Conservation (phyloP, 2,797 vertebrate genomes). For the Muscicapa comitata region DNA sequence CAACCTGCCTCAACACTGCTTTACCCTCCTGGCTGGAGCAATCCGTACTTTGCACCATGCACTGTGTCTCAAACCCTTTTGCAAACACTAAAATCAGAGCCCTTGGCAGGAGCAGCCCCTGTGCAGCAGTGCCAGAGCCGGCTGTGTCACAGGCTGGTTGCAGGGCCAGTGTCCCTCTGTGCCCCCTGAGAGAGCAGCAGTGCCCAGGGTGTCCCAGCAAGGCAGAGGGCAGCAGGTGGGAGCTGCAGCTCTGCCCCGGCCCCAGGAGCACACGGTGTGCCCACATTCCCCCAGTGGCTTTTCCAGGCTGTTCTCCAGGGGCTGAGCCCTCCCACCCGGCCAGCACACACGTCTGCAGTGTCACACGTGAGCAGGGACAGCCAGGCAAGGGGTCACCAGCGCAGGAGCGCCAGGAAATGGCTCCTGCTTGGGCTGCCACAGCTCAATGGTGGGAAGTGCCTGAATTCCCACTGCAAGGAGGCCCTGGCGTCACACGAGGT, state of each 20-base stretch:
- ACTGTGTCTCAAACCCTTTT: neutral
- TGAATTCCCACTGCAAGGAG: neutral
- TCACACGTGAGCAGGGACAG: neutral
- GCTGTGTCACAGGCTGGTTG: neutral
- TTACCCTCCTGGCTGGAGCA: neutral
- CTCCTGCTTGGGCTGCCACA: neutral
- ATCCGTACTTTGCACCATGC: neutral
- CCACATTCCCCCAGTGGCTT: rapidly evolving
- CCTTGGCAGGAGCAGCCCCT: neutral
- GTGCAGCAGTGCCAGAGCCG: rapidly evolving
- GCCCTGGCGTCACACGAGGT: neutral
- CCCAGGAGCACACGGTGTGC: rapidly evolving
- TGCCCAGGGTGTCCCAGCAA: rapidly evolving
- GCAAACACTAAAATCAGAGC: neutral
- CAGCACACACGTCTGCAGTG: rapidly evolving
- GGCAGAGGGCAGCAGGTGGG: neutral
- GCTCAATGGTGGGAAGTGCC: slow-evolving; percentile 22
- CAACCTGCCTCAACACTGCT: neutral
- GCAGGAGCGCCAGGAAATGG: neutral
- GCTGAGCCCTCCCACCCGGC: neutral
- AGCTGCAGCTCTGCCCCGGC: neutral
- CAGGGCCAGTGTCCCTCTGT: rapidly evolving
- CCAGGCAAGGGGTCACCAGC: neutral
- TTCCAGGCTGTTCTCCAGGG: neutral
- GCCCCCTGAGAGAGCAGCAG: rapidly evolving